Base-by-base conservation (phyloP, 2,888 invertebrate genomes). In the Enchytraeus crypticus region DNA sequence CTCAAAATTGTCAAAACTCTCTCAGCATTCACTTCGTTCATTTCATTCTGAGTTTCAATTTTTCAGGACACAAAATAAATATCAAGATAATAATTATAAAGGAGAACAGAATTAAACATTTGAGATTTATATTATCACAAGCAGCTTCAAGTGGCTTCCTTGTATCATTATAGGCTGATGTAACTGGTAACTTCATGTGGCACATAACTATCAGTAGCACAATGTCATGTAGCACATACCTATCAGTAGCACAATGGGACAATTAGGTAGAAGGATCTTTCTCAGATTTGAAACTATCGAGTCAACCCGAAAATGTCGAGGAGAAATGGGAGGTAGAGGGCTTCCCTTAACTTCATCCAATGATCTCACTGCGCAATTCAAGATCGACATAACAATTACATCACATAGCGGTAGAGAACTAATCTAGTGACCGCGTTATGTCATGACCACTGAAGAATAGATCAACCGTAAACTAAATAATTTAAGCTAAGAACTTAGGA, bases 231-330 rank as follows among this genome's bases (percentile, higher is more conserved):
- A 1, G 23, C 33, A 63, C 69, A 62, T 64, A 75, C 76, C 76
- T 70, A 75, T 71, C 26, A 75, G 63, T 33, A 76, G 64, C 27
- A 74, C 70, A 55, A 75, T 63, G 2, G 74, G 75, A 4, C 72
- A 71, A 56, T 71, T 33, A 43, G 43, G 43, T 38, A 38, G 8
- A 38, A 14, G 8, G 38, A 38, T 18, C 18, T 38, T 38, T 38
- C 38, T 38, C 38, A 38, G 18, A 38, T 8, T n/a, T n/a, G n/a
- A n/a, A n/a, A n/a, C 18, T 38, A 8, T 38, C 18, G 38, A 38
- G 18, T 38, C 11, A 38, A 38, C 38, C 18, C 11, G n/a, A n/a
- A n/a, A n/a, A n/a, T n/a, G n/a, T n/a, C n/a, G 38, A 38, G 38
- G 18, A 14, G 38, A 38, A 14, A 38, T 38, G 38, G 38, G 38